Conservation (phyloP, 2,113 vertebrate species). For the Corythoichthys intestinalis region DNA sequence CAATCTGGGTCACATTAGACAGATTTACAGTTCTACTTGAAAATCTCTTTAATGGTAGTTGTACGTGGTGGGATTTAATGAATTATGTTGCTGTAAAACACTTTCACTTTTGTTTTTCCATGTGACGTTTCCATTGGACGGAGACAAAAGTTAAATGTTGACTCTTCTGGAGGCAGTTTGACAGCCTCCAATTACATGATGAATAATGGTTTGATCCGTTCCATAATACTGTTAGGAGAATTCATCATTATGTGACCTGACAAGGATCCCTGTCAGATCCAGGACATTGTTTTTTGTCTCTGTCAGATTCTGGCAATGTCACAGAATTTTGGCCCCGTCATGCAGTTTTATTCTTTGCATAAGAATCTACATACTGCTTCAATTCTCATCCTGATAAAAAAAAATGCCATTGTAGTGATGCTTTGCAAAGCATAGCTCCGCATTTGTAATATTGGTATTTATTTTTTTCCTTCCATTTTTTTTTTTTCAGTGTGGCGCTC, state of each 20-base stretch:
- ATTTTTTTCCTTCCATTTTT: no score
- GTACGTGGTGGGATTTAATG: not conserved
- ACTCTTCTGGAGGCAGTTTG: not conserved
- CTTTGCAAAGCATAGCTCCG: no score
- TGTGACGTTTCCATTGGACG: not conserved
- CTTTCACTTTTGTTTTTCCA: not conserved
- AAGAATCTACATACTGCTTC: not conserved
- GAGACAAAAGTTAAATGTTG: not conserved
- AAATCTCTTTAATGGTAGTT: not conserved
- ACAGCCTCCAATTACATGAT: not conserved
- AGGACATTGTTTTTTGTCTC: not conserved
- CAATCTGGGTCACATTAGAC: not conserved
- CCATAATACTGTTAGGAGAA: not conserved
- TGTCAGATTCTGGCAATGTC: not conserved
- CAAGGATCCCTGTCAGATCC: not conserved
- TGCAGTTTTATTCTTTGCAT: not conserved
- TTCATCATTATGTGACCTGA: not conserved
- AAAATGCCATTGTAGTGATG: slow-evolving; percentile 3
- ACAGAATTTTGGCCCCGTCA: not conserved
- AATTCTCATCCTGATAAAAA: slow-evolving; percentile 2
- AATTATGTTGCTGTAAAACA: not conserved
- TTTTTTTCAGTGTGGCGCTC: no score
- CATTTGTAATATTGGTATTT: no score
- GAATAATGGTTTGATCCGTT: not conserved
- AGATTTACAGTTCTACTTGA: not conserved